Conservation (phyloP, 2,888 invertebrate species). For the Laspeyria flexula region DNA sequence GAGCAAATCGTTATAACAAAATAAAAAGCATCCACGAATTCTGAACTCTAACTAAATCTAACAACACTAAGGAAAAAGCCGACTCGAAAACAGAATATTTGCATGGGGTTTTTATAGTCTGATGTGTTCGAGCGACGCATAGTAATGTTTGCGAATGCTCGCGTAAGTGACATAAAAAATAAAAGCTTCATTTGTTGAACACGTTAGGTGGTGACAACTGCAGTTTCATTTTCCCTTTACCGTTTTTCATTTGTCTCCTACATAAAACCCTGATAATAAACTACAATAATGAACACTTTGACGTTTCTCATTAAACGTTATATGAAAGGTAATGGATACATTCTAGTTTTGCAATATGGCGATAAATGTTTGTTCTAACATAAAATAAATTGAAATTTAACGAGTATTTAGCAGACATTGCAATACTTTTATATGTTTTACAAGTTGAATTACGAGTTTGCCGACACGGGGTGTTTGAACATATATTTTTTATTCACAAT, state of each 20-base stretch:
- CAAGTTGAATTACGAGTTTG: constrained; percentile 20
- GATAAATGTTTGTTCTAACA: constrained; percentile 2
- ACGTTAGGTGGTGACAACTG: background rate
- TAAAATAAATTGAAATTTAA: constrained; percentile 27
- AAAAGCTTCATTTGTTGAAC: background rate
- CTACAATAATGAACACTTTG: constrained; percentile 5
- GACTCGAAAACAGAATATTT: background rate
- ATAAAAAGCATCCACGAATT: no score
- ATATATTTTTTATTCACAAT: background rate
- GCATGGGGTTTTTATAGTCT: background rate
- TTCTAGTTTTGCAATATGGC: constrained; percentile 1
- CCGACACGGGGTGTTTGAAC: constrained; percentile 8
- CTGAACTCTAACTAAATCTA: no score
- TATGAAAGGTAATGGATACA: constrained; percentile 2
- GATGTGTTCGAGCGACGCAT: background rate
- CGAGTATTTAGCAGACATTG: background rate
- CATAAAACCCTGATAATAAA: background rate
- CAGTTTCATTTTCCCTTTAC: background rate
- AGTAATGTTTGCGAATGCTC: background rate
- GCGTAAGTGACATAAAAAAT: no score
- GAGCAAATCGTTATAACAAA: no score
- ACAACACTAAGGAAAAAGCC: no score
- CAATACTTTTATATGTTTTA: constrained; percentile 15
- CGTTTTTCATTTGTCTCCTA: background rate
- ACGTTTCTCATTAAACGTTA: constrained; percentile 2